Percentiles rank a stretch among this genome's conserved stretches.
These are phyloP conservation scores for Aplidium turbinatum DNA, from an alignment of 23 tunicate genomes.

Conservation along the genomic window DNA sequence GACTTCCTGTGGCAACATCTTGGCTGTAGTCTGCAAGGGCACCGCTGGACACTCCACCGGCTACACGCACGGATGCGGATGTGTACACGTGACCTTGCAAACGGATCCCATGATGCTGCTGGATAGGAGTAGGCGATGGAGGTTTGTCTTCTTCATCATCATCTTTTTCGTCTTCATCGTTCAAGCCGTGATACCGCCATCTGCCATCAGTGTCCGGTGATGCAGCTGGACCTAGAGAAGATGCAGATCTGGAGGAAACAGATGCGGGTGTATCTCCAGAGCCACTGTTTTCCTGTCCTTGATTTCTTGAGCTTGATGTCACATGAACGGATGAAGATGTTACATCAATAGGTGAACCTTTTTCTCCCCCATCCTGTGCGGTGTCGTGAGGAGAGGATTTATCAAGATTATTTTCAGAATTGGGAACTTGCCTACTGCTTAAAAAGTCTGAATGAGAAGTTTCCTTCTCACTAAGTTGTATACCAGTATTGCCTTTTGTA, in stretches of 20 bases:
- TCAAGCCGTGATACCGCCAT: constrained; percentile 7
- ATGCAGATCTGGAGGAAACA: constrained; percentile 18
- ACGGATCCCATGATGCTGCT: constrained; percentile 6
- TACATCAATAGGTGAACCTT: too few species aligned
- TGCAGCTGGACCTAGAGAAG: background rate
- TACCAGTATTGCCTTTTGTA: too few species aligned
- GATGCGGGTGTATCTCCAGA: too few species aligned
- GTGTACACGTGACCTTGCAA: constrained; percentile 35
- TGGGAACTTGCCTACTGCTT: too few species aligned
- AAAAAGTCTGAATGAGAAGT: too few species aligned
- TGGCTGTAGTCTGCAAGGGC: background rate
- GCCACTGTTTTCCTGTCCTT: too few species aligned
- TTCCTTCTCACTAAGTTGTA: too few species aligned
- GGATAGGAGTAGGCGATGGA: constrained; percentile 56
- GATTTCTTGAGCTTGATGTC: too few species aligned
- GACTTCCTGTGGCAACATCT: constrained; percentile 13
- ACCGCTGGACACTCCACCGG: background rate
- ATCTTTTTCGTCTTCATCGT: background rate
- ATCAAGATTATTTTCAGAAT: too few species aligned
- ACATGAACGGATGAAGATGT: too few species aligned
- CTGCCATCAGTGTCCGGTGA: constrained; percentile 2
- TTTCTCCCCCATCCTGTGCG: too few species aligned
- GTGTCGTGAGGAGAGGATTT: too few species aligned
- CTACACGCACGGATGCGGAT: constrained; percentile 2
- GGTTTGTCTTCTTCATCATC: constrained; percentile 47